Evolutionary conservation across 2,113 vertebrate genomes (phyloP), one percentile per base, ranked within the genome.

Genomic region (Australoheros scitulus): DNA sequence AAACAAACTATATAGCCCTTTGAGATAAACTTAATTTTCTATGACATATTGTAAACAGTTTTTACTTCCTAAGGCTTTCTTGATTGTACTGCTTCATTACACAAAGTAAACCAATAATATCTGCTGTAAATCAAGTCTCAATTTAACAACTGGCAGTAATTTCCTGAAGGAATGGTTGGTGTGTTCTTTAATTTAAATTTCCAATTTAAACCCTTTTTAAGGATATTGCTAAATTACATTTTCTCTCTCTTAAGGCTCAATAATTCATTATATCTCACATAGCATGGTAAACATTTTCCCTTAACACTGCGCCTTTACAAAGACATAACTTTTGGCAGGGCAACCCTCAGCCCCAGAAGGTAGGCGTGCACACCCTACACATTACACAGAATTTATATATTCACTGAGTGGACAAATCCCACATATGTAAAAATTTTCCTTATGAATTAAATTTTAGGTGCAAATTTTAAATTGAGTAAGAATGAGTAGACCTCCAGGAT

Each of bases 101-200:
- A 52, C 65, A 70, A 70, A 70, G 65, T 70, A 70, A 70, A 70
- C 65, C 43, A 70, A 70, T 29, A 50, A 52, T 43, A 70, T 70
- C 43, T 70, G 65, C 65, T 70, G 43, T 32, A 70, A 20, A 70
- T 52, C 43, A 70, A 10, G 43, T 50, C 50, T 70, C 43, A 32
- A 20, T 70, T 70, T 50, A 70, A 70, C 50, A 70, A 50, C 65
- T 70, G 65, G 15, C 65, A 72, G 65, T 72, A 72, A 72, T 72
- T 72, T 72, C 43, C 65, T 32, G 65, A 52, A 52, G 17, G 6
- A 70, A 52, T 1, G 0, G 17, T 22, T 52, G 17, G 2, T 8
- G 24, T 52, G 24, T 72, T 32, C 24, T 72, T 72, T 72, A 6
- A 72, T 72, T 72, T 43, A 10, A 13, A 13, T 43, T 43, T 13